Evolutionary conservation across 2,797 vertebrate species (phyloP), one percentile per base, ranked within the genome.

Genomic region (Halcyon chelicuti): DNA sequence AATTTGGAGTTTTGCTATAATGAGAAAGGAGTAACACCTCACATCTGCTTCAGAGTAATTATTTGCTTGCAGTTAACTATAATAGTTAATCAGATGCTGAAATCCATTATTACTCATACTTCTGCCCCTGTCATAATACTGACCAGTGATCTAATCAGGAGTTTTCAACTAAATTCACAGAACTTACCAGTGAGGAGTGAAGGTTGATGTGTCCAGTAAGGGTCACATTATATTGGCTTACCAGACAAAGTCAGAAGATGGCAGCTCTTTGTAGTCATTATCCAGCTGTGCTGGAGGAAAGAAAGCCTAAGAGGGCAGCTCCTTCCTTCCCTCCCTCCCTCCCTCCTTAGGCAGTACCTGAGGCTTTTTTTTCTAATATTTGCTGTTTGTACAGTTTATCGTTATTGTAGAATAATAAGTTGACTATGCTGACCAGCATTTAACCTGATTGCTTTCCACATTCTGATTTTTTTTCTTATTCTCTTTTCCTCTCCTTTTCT

Each of bases 51-150:
- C 52, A 60, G 60, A 67, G 15, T 75, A 79, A 42, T 7, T 31
- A 17, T 82, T 76, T 94, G 28, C 31, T 90, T 93, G n/a, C 44
- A 57, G 31, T n/a, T 86, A 80, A 77, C 39, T 63, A 76, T 20
- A 86, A 62, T 31, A 44, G 33, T 67, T 62, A 82, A 86, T 74
- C 14, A 70, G 31, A 74, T 82, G 20, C 39, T 63, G 26, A 67
- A 88, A 86, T 67, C 44, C 15, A 22, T 77, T 88, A 49, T 77
- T 70, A 55, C 25, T 88, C 39, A 44, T 80, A 28, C 17, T 77
- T 74, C 57, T 88, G 14, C 13, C 19, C 7, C 3, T 77, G 2
- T 86, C 47, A 22, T 70, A 66, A 13, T 78, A 49, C 10, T 71
- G 28, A 47, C 12, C 55, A 65, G 40, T 71, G 17, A 40, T 74